Conservation (phyloP, 2,113 vertebrate species). For the Neogale vison region DNA sequence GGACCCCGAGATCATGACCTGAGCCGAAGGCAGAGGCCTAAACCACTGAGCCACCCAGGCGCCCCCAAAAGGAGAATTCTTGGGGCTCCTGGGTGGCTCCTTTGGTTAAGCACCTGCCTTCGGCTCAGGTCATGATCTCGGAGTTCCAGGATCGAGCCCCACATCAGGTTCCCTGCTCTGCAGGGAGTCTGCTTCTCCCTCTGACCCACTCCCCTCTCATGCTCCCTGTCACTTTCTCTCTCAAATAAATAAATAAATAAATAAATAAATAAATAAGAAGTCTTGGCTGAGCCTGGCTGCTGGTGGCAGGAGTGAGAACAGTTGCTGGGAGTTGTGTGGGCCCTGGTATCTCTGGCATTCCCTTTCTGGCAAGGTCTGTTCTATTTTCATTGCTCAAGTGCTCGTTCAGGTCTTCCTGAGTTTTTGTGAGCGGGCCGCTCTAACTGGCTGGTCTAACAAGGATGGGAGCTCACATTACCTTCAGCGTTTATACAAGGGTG, state of each 20-base stretch:
- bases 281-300: constrained; percentile 20
- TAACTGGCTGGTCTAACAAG: background rate
- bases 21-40: no score
- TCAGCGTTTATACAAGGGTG: background rate
- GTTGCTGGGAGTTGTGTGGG: background rate
- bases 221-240: no score
- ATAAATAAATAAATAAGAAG: background rate
- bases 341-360: background rate
- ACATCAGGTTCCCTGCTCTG: no score
- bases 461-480: background rate
- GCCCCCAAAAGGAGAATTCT: background rate
- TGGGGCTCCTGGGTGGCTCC: background rate
- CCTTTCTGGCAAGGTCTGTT: constrained; percentile 30
- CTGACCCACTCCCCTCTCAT: no score
- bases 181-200: no score
- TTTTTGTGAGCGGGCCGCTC: background rate
- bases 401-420: constrained; percentile 31
- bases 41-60: no score
- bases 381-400: background rate
- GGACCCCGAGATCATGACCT: no score
- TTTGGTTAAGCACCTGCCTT: no score
- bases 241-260: no score
- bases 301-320: background rate
- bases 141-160: no score
- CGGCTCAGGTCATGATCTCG: no score